Evolutionary conservation across 2,113 vertebrate species (phyloP).

Genomic region (Chiloscyllium plagiosum): DNA sequence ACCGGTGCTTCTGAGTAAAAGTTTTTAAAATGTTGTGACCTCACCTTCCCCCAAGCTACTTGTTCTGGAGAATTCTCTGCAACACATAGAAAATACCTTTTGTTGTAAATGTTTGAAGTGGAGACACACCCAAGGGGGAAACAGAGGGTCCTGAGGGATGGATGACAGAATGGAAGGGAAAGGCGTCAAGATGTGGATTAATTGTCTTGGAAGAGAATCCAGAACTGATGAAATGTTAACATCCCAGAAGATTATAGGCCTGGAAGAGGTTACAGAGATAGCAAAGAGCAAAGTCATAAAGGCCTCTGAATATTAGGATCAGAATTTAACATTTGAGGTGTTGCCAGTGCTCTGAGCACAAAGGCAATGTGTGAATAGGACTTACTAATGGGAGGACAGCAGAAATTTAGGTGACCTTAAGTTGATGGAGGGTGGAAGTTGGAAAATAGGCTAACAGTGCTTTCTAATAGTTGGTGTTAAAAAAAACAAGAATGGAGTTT

Average conservation of each 20-base stretch:
- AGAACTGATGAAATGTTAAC: background rate
- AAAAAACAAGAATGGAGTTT: no score
- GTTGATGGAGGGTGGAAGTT: background rate
- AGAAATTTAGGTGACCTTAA: background rate
- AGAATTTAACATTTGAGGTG: background rate
- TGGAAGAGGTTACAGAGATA: background rate
- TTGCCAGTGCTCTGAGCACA: background rate
- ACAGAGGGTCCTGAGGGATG: background rate
- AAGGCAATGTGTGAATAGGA: background rate
- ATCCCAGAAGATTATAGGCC: background rate
- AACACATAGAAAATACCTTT: background rate
- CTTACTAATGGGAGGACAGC: background rate
- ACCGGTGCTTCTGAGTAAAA: background rate
- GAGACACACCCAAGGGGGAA: background rate
- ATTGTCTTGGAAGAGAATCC: background rate
- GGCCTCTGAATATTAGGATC: background rate
- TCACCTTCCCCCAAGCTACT: background rate
- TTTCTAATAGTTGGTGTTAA: no score
- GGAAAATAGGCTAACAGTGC: background rate
- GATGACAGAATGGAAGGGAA: background rate
- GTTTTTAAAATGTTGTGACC: background rate
- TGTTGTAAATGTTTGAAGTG: background rate
- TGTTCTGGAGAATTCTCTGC: background rate
- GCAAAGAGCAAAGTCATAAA: background rate
- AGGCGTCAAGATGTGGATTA: background rate